phyloP scores from a whole-genome alignment of 1,140 invertebrate genomes.

The Sogatella furcifera region DNA sequence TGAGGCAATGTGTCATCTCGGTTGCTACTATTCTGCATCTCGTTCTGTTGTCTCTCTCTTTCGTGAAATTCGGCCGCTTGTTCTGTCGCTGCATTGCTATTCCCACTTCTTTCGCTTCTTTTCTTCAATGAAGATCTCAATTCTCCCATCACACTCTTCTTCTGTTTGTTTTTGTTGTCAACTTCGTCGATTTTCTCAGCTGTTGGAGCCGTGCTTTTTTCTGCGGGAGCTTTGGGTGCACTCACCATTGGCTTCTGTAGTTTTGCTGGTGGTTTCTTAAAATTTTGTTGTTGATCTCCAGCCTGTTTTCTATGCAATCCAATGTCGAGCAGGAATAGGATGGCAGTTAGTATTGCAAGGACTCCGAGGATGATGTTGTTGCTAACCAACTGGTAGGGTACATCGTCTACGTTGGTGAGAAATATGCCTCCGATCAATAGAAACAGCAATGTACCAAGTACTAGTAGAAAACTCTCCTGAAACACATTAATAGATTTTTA shows the following conservation, averaged over 20 bases:
- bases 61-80: background rate
- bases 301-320: constrained; percentile 21
- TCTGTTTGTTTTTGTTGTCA: constrained; percentile 5
- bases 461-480: constrained; percentile 37
- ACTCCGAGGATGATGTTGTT: constrained; percentile 57
- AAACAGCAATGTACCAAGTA: constrained; percentile 29
- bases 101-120: constrained; percentile 5
- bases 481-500: constrained; percentile 12
- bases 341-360: constrained; percentile 51
- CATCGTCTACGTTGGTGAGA: constrained; percentile 54
- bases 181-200: constrained; percentile 2
- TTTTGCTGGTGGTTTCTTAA: background rate
- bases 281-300: background rate
- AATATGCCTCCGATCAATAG: constrained; percentile 54
- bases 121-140: constrained; percentile 10
- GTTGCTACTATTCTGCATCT: background rate
- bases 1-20: background rate
- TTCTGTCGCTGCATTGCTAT: constrained; percentile 1
- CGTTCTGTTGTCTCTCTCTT: background rate
- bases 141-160: constrained; percentile 13
- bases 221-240: background rate
- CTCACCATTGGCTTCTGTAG: background rate
- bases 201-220: background rate
- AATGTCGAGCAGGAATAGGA: constrained; percentile 55
- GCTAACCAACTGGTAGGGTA: constrained; percentile 50